Evolutionary conservation across 2,113 vertebrate genomes (phyloP), one percentile per base, ranked within the genome.

Genomic region (Eublepharis macularius): DNA sequence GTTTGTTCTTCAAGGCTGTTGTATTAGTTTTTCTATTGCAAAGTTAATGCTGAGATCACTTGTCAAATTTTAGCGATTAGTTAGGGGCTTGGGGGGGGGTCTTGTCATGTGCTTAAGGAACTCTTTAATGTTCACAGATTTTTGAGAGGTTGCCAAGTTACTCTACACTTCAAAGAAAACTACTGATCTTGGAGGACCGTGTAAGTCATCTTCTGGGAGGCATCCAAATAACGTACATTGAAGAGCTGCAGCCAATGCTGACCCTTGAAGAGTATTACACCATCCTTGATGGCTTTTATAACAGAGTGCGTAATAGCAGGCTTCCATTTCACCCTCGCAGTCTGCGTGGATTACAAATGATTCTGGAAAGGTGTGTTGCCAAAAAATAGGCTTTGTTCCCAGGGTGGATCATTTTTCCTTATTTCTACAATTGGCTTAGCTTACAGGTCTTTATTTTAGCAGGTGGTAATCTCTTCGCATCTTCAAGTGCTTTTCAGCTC

Each of bases 161-260:
- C 68, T 95, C 92, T 32, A 94, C 96, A 73, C 97, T 99, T 90
- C 96, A 96, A 69, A 97, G 97, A 93, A 97, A 96, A 89, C 95
- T 97, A 0, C 90, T 97, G 73, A 93, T 96, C 90, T 91, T 99
- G 86, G 98, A 98, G 94, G 98, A 98, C 79, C 92, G 95, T 80
- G 97, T 99, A 95, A 97, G 98, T 92, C 93, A 96, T 2, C 97
- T 98, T 45, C 94, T 99, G 34, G 98, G 99, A 12, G 98, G 98
- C 32, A 95, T 98, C 10, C 96, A 97, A 80, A 96, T 99, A 29
- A 92, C 97, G 68, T 97, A 97, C 19, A 47, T 97, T 2, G 98
- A 99, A 89, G 95, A 97, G 17, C 88, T 98, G 49, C 97, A 97
- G 74, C 97, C 98, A 2, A 91, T 96, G 4, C 85, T 98, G 92